Evolutionary conservation across 2,888 invertebrate genomes (phyloP), one percentile per base, ranked within the genome.

Genomic region (Aphelenchoides bicaudatus): DNA sequence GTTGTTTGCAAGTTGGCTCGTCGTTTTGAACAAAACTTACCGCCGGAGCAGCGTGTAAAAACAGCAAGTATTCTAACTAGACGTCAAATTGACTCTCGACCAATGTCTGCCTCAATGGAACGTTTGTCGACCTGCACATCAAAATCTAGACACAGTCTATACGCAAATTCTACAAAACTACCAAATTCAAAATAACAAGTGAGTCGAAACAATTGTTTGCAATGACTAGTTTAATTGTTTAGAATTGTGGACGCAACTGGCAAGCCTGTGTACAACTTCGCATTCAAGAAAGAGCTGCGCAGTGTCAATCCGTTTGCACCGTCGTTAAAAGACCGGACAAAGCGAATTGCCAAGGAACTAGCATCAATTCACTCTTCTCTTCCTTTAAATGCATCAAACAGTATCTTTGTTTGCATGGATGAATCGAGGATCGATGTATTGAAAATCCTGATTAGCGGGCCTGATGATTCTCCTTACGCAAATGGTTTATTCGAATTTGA

Each of bases 381-480:
- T 21, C 64, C 78, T 4, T 54, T 78, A 21, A 73, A 68, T 49
- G 68, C 69, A 5, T 67, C 67, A 58, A 79, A 75, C 64, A 66
- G 70, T 39, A 79, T 78, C 39, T 78, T 74, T 54, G 73, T 78
- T 4, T 77, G 74, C 53, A 71, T 78, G 47, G 78, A 78, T 58
- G 78, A 78, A 47, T 61, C 72, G 13, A 62, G 78, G 16, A 71
- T 70, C 56, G 77, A 76, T 53, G 71, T 76, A 19, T 62, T 77
- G 55, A 76, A 76, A 53, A 73, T 75, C 4, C 58, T 75, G 3
- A 76, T 75, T n/a, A 68, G 70, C 21, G 75, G 75, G 38, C 75
- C 75, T 82, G 29, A 84, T 76, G 85, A 85, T 66, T 86, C 86
- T 3, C 86, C 86, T 1, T 86, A 86, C 67, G 84, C 85, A 74